Percentiles rank a stretch among this genome's conserved stretches.
Conservation (phyloP, 2,113 vertebrate genomes). For the Desmodus rotundus region DNA sequence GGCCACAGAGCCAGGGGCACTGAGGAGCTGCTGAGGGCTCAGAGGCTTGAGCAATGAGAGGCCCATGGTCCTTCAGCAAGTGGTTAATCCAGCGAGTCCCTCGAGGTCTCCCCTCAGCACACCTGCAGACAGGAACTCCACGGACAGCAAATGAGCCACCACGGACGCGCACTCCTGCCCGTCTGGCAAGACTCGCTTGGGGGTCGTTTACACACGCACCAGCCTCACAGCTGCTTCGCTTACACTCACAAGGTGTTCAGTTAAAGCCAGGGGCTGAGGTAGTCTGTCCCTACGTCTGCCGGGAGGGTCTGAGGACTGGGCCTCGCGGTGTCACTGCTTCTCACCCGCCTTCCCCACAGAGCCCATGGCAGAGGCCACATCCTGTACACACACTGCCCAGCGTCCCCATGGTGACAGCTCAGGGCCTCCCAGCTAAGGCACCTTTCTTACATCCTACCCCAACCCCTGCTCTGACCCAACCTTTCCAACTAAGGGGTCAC, state of each 20-base stretch:
- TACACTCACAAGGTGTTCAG: not conserved
- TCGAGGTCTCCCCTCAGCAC: not conserved
- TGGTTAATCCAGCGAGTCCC: not conserved
- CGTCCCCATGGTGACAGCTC: not conserved
- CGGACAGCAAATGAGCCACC: accelerated
- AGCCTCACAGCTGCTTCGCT: accelerated
- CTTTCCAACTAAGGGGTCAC: not conserved
- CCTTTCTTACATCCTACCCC: not conserved
- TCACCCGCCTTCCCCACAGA: accelerated
- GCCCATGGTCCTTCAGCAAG: not conserved
- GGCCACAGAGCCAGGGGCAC: not conserved
- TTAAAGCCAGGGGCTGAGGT: not conserved
- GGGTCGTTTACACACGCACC: not conserved
- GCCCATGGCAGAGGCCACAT: accelerated
- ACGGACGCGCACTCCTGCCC: not conserved
- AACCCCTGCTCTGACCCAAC: not conserved
- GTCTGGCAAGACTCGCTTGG: not conserved
- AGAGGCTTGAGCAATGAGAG: no score
- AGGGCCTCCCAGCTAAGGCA: not conserved
- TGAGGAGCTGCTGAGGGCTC: not conserved
- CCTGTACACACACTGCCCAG: accelerated
- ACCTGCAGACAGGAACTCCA: no score
- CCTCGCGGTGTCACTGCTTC: no score
- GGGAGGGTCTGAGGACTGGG: not conserved
- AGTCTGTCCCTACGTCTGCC: not conserved